Conservation (phyloP, 2,888 invertebrate genomes). For the Conomelus anceps region DNA sequence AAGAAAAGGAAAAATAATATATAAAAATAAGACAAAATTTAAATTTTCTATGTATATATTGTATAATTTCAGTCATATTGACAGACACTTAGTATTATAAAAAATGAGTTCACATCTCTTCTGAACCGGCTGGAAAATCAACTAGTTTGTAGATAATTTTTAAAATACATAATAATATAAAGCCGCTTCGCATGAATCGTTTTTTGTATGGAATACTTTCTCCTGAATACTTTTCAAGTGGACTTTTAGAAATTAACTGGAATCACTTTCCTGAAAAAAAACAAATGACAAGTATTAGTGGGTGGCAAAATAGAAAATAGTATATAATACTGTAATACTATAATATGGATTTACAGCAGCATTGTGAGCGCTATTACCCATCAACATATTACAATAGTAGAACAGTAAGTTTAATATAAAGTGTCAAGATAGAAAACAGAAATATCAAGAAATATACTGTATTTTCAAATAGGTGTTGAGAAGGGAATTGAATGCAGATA, state of each 20-base stretch:
- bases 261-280: conserved; percentile 13
- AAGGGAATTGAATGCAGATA: no score
- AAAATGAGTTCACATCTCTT: not conserved
- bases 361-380: no score
- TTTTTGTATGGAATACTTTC: no score
- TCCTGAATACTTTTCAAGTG: not conserved
- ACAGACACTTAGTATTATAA: not conserved
- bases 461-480: no score
- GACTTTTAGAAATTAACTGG: not conserved
- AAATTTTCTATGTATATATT: not conserved
- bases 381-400: no score
- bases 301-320: not conserved
- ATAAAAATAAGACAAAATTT: not conserved
- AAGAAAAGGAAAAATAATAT: no score
- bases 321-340: no score
- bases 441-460: no score
- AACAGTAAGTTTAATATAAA: no score
- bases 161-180: not conserved
- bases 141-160: not conserved
- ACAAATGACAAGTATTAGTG: no score
- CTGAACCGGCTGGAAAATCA: not conserved
- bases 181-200: not conserved
- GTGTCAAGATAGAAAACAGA: no score
- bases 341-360: no score
- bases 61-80: not conserved